Percentiles rank a stretch among this genome's conserved stretches.
phyloP scores from a whole-genome alignment of 2,797 vertebrate species.

The Sciaenops ocellatus region DNA sequence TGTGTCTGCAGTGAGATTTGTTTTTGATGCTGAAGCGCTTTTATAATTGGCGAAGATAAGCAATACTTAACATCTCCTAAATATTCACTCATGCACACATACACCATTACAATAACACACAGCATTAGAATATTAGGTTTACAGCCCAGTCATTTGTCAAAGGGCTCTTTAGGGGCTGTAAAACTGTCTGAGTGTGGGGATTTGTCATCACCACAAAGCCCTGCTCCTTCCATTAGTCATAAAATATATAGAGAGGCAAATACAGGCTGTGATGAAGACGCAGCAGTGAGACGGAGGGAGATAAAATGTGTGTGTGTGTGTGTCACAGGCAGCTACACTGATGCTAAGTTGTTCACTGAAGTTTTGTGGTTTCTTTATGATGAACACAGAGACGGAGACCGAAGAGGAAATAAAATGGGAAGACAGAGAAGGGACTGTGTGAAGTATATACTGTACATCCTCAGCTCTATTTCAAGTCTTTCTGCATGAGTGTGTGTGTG shows the following conservation, averaged over 20 bases:
- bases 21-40: conserved; percentile 77
- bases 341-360: conserved; percentile 61
- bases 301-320: conserved; percentile 23
- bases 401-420: background rate
- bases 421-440: background rate
- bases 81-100: conserved; percentile 78
- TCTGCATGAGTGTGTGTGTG: conserved; percentile 10
- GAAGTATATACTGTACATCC: conserved; percentile 31
- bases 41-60: conserved; percentile 90
- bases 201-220: conserved; percentile 92
- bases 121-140: conserved; percentile 93
- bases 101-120: conserved; percentile 78
- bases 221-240: conserved; percentile 92
- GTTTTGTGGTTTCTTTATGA: conserved; percentile 78
- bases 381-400: conserved; percentile 31
- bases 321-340: conserved; percentile 30
- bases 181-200: conserved; percentile 91
- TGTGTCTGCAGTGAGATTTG: conserved; percentile 40
- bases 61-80: conserved; percentile 89
- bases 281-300: conserved; percentile 47
- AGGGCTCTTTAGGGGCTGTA: conserved; percentile 94
- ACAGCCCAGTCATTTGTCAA: conserved; percentile 90
- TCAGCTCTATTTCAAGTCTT: conserved; percentile 43
- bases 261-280: conserved; percentile 69
- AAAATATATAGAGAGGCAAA: conserved; percentile 89